Evolutionary conservation across 1,140 invertebrate species (phyloP).

Genomic region (Kradibia gibbosae): DNA sequence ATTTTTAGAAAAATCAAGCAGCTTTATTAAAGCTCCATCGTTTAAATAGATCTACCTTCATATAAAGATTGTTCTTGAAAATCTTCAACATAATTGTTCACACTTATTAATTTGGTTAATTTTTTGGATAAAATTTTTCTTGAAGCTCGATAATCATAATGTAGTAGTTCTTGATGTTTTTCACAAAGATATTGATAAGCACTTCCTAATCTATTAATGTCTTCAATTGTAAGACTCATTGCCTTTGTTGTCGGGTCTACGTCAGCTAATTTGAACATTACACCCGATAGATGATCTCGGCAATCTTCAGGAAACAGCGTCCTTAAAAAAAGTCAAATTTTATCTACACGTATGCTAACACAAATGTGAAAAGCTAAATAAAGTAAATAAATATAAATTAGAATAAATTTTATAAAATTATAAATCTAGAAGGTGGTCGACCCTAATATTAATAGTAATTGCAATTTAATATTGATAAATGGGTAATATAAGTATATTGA

Average conservation of each 20-base stretch:
- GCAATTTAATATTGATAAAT: too few relatives aligned
- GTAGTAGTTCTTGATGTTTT: slow-evolving; percentile 79
- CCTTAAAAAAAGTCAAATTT: slow-evolving; percentile 61
- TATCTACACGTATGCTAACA: too few relatives aligned
- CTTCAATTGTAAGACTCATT: slow-evolving; percentile 82
- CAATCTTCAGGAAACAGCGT: slow-evolving; percentile 85
- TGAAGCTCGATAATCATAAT: slow-evolving; percentile 81
- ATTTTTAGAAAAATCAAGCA: too few relatives aligned
- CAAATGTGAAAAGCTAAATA: too few relatives aligned
- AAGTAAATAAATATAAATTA: not conserved
- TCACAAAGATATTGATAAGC: slow-evolving; percentile 83
- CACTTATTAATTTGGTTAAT: slow-evolving; percentile 28
- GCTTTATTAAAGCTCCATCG: too few relatives aligned
- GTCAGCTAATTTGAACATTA: slow-evolving; percentile 82
- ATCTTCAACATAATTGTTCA: slow-evolving; percentile 16
- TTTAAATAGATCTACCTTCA: too few relatives aligned
- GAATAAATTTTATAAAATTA: not conserved
- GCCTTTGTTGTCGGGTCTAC: slow-evolving; percentile 81
- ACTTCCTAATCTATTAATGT: slow-evolving; percentile 84
- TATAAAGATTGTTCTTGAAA: too few relatives aligned
- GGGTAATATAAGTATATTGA: too few relatives aligned
- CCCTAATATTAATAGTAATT: too few relatives aligned
- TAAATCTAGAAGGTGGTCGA: too few relatives aligned
- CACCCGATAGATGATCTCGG: slow-evolving; percentile 77
- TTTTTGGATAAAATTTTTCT: slow-evolving; percentile 62